A percentile compares a stretch with the other conserved stretches of the same genome.
These are phyloP conservation scores for Eretmocerus hayati DNA, from an alignment of 2,888 invertebrate species.

Conservation along the genomic window DNA sequence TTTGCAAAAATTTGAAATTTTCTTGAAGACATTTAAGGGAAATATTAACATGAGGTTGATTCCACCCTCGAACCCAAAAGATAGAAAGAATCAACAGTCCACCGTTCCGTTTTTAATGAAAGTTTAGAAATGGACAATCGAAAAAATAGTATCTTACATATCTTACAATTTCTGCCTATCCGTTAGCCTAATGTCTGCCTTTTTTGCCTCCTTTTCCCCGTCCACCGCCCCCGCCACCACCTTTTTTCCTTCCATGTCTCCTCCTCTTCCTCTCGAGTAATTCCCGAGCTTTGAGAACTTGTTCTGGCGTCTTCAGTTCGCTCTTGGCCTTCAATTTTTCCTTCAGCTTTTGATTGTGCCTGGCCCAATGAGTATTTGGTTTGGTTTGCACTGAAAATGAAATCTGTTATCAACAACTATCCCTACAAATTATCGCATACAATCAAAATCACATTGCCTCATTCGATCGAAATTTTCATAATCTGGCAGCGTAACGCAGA, in stretches of 20 bases:
- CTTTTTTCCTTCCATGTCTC: constrained; percentile 48
- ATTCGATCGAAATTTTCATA: too few species aligned
- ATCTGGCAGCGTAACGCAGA: too few species aligned
- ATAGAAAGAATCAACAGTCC: too few species aligned
- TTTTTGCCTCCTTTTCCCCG: constrained; percentile 13
- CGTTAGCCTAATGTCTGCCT: neutral
- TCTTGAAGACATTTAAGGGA: too few species aligned
- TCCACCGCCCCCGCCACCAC: constrained; percentile 46
- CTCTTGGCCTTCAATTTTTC: constrained; percentile 46
- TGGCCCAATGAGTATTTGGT: constrained; percentile 68
- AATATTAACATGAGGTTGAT: too few species aligned
- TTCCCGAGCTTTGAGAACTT: constrained; percentile 68
- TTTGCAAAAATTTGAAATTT: too few species aligned
- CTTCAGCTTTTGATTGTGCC: constrained; percentile 68
- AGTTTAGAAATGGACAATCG: too few species aligned
- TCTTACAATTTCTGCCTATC: too few species aligned
- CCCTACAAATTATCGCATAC: too few species aligned
- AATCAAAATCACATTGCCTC: too few species aligned
- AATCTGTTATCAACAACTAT: neutral
- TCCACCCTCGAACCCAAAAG: too few species aligned
- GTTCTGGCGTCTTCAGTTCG: constrained; percentile 56
- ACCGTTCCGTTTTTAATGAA: neutral
- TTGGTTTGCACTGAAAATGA: constrained; percentile 38
- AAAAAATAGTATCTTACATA: too few species aligned
- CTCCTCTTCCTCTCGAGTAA: constrained; percentile 50